Percentiles rank a stretch among this genome's conserved stretches.
Evolutionary conservation across 2,888 invertebrate species (phyloP).

Genomic region (Napeogenes sylphis): DNA sequence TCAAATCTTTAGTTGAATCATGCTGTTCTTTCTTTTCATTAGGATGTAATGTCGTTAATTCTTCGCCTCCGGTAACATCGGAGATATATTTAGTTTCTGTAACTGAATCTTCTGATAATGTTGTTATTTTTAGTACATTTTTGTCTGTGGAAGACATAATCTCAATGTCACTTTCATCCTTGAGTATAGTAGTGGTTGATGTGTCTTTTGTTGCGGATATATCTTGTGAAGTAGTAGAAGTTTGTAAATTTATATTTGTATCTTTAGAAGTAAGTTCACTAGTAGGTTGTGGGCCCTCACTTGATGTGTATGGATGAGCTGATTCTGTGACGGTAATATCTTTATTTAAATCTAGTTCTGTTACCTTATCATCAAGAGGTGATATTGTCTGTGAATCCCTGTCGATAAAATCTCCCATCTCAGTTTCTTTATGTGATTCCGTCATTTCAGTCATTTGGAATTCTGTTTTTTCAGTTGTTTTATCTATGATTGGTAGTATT

Average conservation of each 20-base stretch:
- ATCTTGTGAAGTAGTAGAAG: neutral
- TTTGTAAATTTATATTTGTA: neutral
- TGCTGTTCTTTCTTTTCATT: neutral
- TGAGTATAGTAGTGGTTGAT: neutral
- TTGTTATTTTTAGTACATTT: neutral
- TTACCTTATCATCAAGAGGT: neutral
- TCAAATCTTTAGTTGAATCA: neutral
- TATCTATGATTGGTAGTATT: slow-evolving; percentile 18
- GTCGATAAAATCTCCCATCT: slow-evolving; percentile 4
- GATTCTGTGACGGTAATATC: slow-evolving; percentile 1
- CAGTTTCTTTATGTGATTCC: slow-evolving; percentile 10
- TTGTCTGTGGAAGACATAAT: neutral
- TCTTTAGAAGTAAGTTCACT: neutral
- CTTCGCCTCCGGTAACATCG: neutral
- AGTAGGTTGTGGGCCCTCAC: neutral
- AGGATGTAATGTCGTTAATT: neutral
- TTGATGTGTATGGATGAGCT: neutral
- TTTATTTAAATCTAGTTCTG: neutral
- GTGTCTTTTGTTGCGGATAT: neutral
- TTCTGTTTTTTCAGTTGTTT: slow-evolving; percentile 15
- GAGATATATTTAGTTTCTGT: neutral
- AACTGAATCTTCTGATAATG: neutral
- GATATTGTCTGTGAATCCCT: neutral
- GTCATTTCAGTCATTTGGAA: slow-evolving; percentile 13
- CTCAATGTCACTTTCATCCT: neutral